A percentile compares a stretch with the other conserved stretches of the same genome.
Evolutionary conservation across 2,113 vertebrate genomes (phyloP).

Genomic region (Pedetes capensis): DNA sequence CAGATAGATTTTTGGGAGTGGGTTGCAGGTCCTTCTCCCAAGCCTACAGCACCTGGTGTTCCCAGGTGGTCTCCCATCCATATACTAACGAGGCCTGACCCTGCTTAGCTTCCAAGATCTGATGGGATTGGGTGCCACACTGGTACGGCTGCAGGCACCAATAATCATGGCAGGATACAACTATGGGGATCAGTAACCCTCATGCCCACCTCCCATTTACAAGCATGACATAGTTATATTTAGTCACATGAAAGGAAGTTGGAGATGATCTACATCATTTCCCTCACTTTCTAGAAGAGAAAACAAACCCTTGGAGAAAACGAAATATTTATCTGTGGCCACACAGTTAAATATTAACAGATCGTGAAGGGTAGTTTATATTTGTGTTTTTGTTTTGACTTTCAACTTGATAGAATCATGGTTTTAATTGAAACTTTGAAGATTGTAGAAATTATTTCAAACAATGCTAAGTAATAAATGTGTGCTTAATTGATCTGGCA

Average conservation of each 20-base stretch:
- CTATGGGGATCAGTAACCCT: not conserved
- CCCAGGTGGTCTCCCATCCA: no score
- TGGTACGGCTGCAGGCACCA: no score
- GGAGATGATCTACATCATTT: not conserved
- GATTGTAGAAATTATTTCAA: slow-evolving; percentile 44
- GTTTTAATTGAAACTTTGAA: slow-evolving; percentile 47
- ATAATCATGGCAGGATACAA: not conserved
- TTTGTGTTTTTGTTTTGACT: slow-evolving; percentile 59
- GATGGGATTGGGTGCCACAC: no score
- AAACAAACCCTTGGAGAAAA: not conserved
- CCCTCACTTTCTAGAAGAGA: not conserved
- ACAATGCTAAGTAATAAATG: slow-evolving; percentile 34
- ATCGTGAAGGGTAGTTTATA: not conserved
- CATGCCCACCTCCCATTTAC: not conserved
- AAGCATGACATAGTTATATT: not conserved
- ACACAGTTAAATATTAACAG: slow-evolving; percentile 41
- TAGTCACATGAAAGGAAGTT: not conserved
- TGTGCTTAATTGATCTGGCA: slow-evolving; percentile 51
- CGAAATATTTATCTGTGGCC: not conserved
- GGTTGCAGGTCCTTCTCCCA: no score
- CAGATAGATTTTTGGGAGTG: no score
- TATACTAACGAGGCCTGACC: no score
- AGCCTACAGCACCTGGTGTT: no score
- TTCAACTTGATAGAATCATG: slow-evolving; percentile 48
- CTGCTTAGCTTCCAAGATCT: no score